Conservation (phyloP, 2,888 invertebrate species). For the Plagiodera versicolora region DNA sequence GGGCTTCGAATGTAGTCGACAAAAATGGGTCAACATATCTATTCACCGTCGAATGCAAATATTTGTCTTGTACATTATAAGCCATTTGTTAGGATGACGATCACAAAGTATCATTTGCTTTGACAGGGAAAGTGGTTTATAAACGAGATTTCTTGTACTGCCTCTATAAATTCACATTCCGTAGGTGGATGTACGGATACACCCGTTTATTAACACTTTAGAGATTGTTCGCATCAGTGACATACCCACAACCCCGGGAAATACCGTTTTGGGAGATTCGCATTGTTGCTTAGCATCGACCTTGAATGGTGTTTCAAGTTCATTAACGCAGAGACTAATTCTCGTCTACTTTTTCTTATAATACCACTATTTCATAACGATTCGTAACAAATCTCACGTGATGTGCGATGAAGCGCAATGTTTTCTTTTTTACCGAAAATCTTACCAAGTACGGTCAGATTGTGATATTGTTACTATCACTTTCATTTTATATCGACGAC, state of each 20-base stretch:
- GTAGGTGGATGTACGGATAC: no score
- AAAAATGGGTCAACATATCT: constrained; percentile 16
- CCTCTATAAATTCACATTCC: no score
- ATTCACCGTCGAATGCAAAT: constrained; percentile 25
- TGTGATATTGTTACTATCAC: not conserved
- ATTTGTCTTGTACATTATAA: not conserved
- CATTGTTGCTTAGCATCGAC: not conserved
- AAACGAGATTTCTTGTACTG: not conserved
- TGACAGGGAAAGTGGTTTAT: not conserved
- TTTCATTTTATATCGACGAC: not conserved
- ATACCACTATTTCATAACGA: constrained; percentile 5
- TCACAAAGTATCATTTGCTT: not conserved
- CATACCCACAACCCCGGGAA: no score
- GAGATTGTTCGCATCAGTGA: no score
- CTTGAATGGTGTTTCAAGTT: constrained; percentile 7
- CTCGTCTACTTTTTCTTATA: not conserved
- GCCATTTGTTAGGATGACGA: not conserved
- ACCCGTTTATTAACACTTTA: no score
- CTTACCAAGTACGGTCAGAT: not conserved
- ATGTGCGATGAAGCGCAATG: not conserved
- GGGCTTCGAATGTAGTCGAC: not conserved
- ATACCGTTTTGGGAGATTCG: no score
- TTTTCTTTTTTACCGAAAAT: not conserved
- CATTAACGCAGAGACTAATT: constrained; percentile 1
- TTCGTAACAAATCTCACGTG: constrained; percentile 6